A percentile compares a stretch with the other conserved stretches of the same genome.
Conservation (phyloP, 2,113 vertebrate species). For the Sander lucioperca region DNA sequence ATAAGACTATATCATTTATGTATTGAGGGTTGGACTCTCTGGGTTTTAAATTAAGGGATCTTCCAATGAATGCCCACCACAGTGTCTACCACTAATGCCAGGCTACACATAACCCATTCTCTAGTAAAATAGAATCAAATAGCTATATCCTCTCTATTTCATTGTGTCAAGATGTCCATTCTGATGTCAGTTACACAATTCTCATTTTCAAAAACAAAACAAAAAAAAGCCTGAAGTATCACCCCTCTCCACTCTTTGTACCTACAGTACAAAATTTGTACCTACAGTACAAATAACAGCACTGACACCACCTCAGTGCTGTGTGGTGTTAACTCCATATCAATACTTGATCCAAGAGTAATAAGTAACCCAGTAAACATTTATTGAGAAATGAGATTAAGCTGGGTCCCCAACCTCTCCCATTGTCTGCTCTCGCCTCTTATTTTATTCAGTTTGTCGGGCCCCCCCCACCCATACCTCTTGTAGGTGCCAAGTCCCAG, state of each 20-base stretch:
- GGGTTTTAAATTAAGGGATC: slow-evolving; percentile 76
- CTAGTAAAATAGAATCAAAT: slow-evolving; percentile 61
- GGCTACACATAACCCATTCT: slow-evolving; percentile 58
- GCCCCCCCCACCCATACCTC: background rate
- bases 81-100: slow-evolving; percentile 76
- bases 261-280: background rate
- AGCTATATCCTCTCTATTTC: slow-evolving; percentile 36
- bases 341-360: slow-evolving; percentile 3
- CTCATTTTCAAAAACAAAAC: slow-evolving; percentile 8
- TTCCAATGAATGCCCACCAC: slow-evolving; percentile 58
- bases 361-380: slow-evolving; percentile 62
- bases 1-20: slow-evolving; percentile 64
- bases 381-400: slow-evolving; percentile 80
- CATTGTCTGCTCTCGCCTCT: background rate
- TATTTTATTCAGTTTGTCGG: slow-evolving; percentile 29
- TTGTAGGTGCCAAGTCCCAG: slow-evolving; percentile 77
- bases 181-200: slow-evolving; percentile 21
- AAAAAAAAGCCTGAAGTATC: background rate
- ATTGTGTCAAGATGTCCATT: slow-evolving; percentile 32
- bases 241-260: background rate
- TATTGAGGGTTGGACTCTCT: slow-evolving; percentile 60
- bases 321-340: background rate
- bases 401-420: slow-evolving; percentile 43
- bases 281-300: no score
- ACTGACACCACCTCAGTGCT: background rate